Evolutionary conservation across 2,797 vertebrate genomes (phyloP).

Genomic region (Gymnothorax reevesii): DNA sequence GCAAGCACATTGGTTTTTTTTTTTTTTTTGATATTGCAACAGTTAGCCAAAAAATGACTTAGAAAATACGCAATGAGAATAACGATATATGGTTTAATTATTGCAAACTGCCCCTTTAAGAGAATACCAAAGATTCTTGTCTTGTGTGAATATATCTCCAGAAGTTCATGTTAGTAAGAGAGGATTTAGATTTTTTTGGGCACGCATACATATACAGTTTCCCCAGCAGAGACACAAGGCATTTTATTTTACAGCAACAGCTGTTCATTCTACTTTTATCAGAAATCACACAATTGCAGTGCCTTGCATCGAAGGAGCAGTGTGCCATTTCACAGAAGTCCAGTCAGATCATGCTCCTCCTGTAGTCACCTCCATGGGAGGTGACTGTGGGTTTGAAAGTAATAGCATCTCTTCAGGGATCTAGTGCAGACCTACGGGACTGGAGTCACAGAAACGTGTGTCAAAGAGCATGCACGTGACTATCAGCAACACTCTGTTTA

Average conservation of each 20-base stretch:
- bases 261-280: not conserved
- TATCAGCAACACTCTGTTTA: not conserved
- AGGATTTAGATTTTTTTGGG: not conserved
- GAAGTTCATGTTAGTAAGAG: not conserved
- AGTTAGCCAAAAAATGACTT: no score
- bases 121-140: not conserved
- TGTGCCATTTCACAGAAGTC: slow-evolving; percentile 1
- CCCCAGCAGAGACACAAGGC: not conserved
- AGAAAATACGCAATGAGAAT: no score
- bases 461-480: not conserved
- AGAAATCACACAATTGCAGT: not conserved
- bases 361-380: not conserved
- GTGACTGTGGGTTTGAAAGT: not conserved
- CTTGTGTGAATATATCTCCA: not conserved
- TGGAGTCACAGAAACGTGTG: not conserved
- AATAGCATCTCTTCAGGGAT: slow-evolving; percentile 25
- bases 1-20: no score
- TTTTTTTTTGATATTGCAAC: no score
- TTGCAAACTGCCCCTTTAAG: no score
- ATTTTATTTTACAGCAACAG: not conserved
- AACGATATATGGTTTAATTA: no score
- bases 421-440: not conserved
- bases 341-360: not conserved
- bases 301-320: not conserved
- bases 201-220: not conserved